A percentile compares a stretch with the other conserved stretches of the same genome.
Conservation (phyloP, 2,888 invertebrate genomes). For the Minunthozetes semirufus region DNA sequence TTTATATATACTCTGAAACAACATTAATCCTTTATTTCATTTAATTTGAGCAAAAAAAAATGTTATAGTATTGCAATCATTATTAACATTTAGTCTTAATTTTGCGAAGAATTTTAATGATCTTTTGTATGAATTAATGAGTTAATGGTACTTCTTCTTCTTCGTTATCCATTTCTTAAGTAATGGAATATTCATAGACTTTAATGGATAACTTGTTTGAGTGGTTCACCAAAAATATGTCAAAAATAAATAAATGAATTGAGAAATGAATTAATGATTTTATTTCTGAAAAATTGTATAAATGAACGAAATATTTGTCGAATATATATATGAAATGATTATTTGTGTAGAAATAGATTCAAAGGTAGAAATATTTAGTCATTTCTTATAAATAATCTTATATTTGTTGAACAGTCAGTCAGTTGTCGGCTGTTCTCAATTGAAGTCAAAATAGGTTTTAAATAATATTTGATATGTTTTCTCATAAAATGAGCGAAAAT, state of each 20-base stretch:
- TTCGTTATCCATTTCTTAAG: too few relatives aligned
- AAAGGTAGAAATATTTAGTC: background rate
- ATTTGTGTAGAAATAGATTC: background rate
- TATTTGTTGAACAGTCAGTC: background rate
- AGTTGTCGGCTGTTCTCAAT: background rate
- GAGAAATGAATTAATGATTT: background rate
- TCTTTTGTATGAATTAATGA: too few relatives aligned
- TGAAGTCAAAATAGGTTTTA: background rate
- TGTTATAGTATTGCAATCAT: too few relatives aligned
- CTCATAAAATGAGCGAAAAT: conserved; percentile 24
- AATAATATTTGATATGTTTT: background rate
- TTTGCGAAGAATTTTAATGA: too few relatives aligned
- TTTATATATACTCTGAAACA: too few relatives aligned
- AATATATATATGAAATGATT: background rate
- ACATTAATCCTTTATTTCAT: too few relatives aligned
- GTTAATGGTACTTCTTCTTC: too few relatives aligned
- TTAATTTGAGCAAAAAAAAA: too few relatives aligned
- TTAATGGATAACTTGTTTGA: too few relatives aligned
- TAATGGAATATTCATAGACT: too few relatives aligned
- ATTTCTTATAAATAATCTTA: background rate
- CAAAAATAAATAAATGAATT: background rate
- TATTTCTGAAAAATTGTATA: background rate
- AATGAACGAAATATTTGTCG: background rate
- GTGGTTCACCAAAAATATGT: too few relatives aligned
- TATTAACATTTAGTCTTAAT: too few relatives aligned